These are phyloP conservation scores for Elaphurus davidianus DNA, from an alignment of 2,113 vertebrate genomes.

Conservation along the genomic window DNA sequence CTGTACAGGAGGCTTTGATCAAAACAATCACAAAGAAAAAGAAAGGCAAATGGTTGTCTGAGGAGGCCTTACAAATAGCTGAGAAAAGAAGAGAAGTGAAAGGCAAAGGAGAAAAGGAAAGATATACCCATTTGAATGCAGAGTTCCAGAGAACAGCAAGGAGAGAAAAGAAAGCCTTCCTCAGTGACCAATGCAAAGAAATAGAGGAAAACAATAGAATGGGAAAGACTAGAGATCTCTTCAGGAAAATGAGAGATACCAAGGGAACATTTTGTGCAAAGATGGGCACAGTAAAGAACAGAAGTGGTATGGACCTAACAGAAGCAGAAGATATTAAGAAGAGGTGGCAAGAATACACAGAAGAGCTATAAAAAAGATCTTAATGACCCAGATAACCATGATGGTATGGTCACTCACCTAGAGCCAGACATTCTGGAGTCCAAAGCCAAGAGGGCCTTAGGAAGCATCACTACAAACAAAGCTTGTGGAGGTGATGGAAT, in stretches of 20 bases:
- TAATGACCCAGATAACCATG: rapidly evolving
- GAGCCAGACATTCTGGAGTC: not conserved
- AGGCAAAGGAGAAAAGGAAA: not conserved
- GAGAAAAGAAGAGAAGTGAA: not conserved
- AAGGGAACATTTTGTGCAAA: not conserved
- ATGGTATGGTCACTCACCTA: not conserved
- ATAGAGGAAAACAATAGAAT: not conserved
- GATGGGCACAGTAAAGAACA: not conserved
- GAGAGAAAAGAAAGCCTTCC: not conserved
- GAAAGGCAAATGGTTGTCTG: not conserved
- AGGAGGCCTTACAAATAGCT: not conserved
- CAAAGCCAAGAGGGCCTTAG: not conserved
- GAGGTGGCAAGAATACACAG: not conserved
- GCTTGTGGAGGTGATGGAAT: not conserved
- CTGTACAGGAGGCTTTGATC: not conserved
- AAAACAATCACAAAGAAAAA: not conserved
- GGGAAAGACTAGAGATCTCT: not conserved
- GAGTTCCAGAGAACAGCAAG: not conserved
- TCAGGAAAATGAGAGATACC: not conserved
- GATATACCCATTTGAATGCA: not conserved
- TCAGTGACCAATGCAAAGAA: not conserved
- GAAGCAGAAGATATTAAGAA: not conserved
- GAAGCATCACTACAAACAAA: not conserved
- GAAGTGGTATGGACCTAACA: not conserved
- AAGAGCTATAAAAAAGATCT: not conserved